phyloP scores from a whole-genome alignment of 2,888 invertebrate species.

The Clunio marinus region DNA sequence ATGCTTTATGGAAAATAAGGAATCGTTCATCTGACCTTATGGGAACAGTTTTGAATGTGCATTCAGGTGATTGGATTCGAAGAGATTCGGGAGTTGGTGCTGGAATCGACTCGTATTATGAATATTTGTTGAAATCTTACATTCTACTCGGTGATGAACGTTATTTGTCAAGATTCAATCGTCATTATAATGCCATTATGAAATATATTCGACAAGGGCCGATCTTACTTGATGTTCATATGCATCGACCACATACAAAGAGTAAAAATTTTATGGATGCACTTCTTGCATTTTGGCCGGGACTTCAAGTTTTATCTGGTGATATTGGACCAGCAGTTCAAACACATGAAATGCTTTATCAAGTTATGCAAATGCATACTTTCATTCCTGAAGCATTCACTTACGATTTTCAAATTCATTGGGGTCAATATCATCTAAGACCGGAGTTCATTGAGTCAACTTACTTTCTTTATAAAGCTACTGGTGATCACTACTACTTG shows the following conservation, averaged over 20 bases:
- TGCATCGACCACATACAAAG: conserved; percentile 92
- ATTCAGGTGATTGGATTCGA: conserved; percentile 96
- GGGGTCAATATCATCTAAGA: conserved; percentile 79
- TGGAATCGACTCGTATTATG: conserved; percentile 98
- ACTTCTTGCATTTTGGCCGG: conserved; percentile 96
- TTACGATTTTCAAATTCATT: conserved; percentile 78
- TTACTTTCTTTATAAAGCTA: conserved; percentile 93
- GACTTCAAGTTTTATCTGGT: conserved; percentile 82
- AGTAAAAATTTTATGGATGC: conserved; percentile 97
- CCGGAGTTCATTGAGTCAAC: conserved; percentile 98
- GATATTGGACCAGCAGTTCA: conserved; percentile 97
- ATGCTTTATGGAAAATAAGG: conserved; percentile 90
- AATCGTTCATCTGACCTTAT: conserved; percentile 87
- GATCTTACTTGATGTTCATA: conserved; percentile 89
- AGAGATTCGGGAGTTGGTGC: conserved; percentile 98
- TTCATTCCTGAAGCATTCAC: conserved; percentile 99
- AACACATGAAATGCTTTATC: conserved; percentile 97
- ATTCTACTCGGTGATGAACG: conserved; percentile 90
- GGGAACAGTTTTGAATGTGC: conserved; percentile 96
- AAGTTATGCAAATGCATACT: conserved; percentile 95
- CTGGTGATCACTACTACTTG: conserved; percentile 92
- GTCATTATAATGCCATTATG: conserved; percentile 94
- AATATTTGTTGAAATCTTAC: conserved; percentile 96
- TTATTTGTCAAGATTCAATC: conserved; percentile 88
- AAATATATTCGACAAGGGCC: conserved; percentile 96